Base-by-base conservation (phyloP, 2,113 vertebrate species). In the Plestiodon gilberti region DNA sequence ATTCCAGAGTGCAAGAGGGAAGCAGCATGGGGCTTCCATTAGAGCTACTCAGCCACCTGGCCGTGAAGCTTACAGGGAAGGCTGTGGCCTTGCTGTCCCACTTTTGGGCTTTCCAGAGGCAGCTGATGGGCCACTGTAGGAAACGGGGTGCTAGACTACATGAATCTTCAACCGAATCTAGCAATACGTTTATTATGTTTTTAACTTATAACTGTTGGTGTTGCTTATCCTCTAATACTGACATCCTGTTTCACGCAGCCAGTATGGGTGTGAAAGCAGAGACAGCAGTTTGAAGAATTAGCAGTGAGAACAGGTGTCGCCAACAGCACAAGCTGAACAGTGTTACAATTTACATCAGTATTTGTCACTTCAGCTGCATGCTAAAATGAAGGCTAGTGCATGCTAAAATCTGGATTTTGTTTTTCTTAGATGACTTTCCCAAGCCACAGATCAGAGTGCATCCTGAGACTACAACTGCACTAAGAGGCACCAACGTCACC, bases 401-500 rank as follows among this genome's bases (percentile, higher is more conserved):
- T n/a, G n/a, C n/a, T 89, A n/a, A n/a, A 6, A 92, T 81, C 25
- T 15, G 14, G 1, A 52, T 93, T 92, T 81, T 0, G 67, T 88
- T 91, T 94, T 61, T 35, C 61, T 35, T 89, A 97, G 97, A 97
- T 94, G 95, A 97, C 78, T 96, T 97, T 92, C 97, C 97, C 1
- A 97, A 97, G 17, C 97, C 97, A 0, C 96, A 97, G 90, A 97
- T 98, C 52, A 93, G 91, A 89, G 82, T 85, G 0, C 97, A 97
- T 55, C 97, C 97, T 20, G 97, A 97, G 93, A 97, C 78, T 48
- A 95, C 94, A 0, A 22, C 96, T 73, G 97, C 97, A 25, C 88
- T 98, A 25, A 92, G 93, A 75, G 97, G 97, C 59, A 91, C 92
- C 85, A 97, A 98, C 0, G 96, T 97, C 90, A 96, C 96, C 1